phyloP scores from a whole-genome alignment of 2,113 vertebrate species.

The Prionailurus viverrinus region DNA sequence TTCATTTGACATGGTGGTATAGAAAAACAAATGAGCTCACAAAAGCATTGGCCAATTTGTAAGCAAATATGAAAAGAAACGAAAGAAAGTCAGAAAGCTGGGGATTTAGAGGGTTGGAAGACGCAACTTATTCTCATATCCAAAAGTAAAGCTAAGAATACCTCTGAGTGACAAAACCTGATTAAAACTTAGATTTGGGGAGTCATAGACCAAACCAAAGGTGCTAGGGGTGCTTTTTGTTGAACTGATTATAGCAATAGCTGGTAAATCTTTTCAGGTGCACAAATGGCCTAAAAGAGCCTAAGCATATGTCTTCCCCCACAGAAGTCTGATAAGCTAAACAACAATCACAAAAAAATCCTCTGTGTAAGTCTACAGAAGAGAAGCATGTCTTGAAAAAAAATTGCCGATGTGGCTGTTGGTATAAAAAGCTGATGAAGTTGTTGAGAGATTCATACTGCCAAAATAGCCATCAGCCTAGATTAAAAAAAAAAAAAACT shows the following conservation, averaged over 20 bases:
- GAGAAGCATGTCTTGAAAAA: not conserved
- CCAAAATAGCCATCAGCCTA: not conserved
- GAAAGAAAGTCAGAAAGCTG: not conserved
- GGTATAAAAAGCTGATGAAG: not conserved
- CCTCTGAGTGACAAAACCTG: not conserved
- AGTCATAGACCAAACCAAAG: not conserved
- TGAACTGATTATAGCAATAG: not conserved
- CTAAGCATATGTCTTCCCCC: not conserved
- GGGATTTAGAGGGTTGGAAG: not conserved
- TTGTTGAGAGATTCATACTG: not conserved
- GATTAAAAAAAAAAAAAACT: not conserved
- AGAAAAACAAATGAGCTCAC: not conserved
- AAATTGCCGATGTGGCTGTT: not conserved
- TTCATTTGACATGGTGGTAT: not conserved
- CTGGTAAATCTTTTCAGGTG: not conserved
- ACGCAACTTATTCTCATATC: not conserved
- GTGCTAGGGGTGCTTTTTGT: not conserved
- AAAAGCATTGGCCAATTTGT: not conserved
- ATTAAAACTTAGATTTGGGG: not conserved
- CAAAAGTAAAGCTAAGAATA: slow-evolving; percentile 34
- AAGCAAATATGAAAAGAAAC: slow-evolving; percentile 11
- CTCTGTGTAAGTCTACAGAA: not conserved
- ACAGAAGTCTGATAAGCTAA: not conserved
- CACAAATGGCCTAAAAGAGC: not conserved
- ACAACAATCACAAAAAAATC: not conserved